Base-by-base conservation (phyloP, 1,140 invertebrate species). In the Streblospio benedicti region DNA sequence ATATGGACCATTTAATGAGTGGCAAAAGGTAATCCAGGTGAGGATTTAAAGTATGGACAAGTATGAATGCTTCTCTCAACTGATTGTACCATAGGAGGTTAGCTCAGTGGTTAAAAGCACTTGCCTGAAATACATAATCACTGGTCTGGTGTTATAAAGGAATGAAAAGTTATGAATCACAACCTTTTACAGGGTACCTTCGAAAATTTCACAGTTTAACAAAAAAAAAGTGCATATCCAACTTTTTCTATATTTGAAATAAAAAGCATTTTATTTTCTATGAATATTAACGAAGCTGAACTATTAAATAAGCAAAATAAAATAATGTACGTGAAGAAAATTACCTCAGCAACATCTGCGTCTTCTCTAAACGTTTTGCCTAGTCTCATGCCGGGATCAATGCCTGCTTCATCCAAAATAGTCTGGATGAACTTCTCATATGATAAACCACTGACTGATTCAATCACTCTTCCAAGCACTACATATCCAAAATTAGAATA, bases 401-500 rank as follows among this genome's bases (percentile, higher is more conserved):
- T 43, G 38, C 53, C 53, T 32, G 43, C 53, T 20, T 18, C n/a
- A 32, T 38, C 35, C 5, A 56, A 31, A 14, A 38, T 9, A 23
- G n/a, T n/a, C 4, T 38, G 31, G 20, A 56, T 43, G 33, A 25
- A 35, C 4, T 23, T 23, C 2, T 56, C 53, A 31, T 56, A 56
- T 14, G 53, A 23, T 38, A 38, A 16, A 2, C 53, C 53, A 38
- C 18, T 41, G 5, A 56, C 23, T 20, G 16, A 20, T 28, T 56
- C 53, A 12, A 56, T 56, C 3, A 56, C 38, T 4, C 31, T 32
- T 5, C 53, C 53, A 9, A 56, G 53, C 5, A 56, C 31, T 4
- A 56, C 6, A 31, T 56, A 56, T 23, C 53, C 53, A 30, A 56
- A 35, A 30, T 56, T 56, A 38, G 31, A 38, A 31, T 56, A 56